phyloP scores from a whole-genome alignment of 2,888 invertebrate genomes.

The Pheosia gnoma region DNA sequence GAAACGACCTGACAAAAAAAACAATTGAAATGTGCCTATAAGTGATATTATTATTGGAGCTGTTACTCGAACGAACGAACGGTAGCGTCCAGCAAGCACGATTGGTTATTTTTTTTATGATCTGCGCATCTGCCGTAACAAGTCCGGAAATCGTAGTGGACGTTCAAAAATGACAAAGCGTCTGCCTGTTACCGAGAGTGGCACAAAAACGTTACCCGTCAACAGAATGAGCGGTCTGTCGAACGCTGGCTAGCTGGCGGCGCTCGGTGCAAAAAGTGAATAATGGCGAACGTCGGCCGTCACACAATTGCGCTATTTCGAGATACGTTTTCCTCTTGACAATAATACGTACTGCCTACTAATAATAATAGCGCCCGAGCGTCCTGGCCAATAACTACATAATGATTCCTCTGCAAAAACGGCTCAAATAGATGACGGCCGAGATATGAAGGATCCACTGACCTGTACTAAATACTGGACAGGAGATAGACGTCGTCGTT shows the following conservation, averaged over 20 bases:
- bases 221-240: constrained; percentile 56
- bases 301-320: constrained; percentile 73
- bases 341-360: constrained; percentile 56
- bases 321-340: constrained; percentile 75
- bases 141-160: constrained; percentile 62
- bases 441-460: constrained; percentile 36
- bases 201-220: constrained; percentile 64
- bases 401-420: constrained; percentile 52
- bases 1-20: constrained; percentile 18
- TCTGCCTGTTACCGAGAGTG: constrained; percentile 52
- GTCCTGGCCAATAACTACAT: constrained; percentile 48
- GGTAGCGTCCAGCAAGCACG: constrained; percentile 7
- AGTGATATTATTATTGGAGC: constrained; percentile 14
- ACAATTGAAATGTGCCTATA: constrained; percentile 24
- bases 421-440: constrained; percentile 34
- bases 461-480: no score
- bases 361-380: constrained; percentile 56
- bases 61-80: constrained; percentile 33
- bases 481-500: no score
- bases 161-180: constrained; percentile 67
- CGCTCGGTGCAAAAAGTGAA: constrained; percentile 68
- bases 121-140: constrained; percentile 43
- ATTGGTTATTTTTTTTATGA: constrained; percentile 43
- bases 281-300: constrained; percentile 59
- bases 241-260: constrained; percentile 37